phyloP scores from a whole-genome alignment of 2,113 vertebrate genomes.

The Eclectus roratus region DNA sequence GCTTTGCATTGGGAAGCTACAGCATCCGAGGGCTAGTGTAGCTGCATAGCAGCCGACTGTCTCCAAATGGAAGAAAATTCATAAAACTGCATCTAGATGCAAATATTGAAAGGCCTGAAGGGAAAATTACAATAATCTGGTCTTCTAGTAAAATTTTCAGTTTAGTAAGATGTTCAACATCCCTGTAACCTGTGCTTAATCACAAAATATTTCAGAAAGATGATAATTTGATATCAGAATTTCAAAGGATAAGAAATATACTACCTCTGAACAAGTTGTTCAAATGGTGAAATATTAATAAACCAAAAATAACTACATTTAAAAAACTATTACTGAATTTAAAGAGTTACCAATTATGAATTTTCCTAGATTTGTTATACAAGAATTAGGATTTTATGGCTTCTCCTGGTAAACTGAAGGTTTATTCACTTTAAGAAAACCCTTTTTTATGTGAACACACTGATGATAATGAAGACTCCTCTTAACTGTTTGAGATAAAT shows the following conservation, averaged over 20 bases:
- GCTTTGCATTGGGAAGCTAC: not conserved
- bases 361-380: not conserved
- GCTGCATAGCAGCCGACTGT: not conserved
- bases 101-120: not conserved
- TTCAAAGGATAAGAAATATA: not conserved
- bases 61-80: not conserved
- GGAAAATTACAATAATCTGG: not conserved
- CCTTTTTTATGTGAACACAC: accelerated
- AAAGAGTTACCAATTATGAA: not conserved
- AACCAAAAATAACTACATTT: not conserved
- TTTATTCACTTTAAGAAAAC: not conserved
- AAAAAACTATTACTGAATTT: not conserved
- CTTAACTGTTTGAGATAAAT: not conserved
- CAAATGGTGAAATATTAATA: not conserved
- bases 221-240: not conserved
- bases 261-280: not conserved
- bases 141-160: not conserved
- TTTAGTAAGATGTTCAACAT: not conserved
- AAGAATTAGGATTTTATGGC: not conserved
- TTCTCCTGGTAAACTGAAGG: not conserved
- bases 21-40: not conserved
- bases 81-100: not conserved
- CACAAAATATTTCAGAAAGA: not conserved
- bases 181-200: not conserved
- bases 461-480: not conserved